Base-by-base conservation (phyloP, 2,888 invertebrate species). In the Drosophila pegasa region DNA sequence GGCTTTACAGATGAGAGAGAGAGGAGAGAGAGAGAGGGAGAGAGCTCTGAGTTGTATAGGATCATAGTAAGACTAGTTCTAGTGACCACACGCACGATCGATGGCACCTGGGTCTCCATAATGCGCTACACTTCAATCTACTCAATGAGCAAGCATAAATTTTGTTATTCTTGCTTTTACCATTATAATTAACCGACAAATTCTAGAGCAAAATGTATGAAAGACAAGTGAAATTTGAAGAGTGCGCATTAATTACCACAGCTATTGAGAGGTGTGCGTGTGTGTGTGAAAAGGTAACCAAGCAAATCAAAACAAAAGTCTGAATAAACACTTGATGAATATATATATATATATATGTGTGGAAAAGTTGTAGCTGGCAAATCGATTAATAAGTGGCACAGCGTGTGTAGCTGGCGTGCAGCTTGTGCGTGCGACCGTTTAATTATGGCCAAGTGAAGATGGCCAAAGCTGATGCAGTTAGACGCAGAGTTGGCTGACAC, bases 351-450 rank as follows among this genome's bases (percentile, higher is more conserved):
- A 35, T 35, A 35, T 35, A 35, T 35, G 5, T 18, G 31, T 20
- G 47, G 18, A 48, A 45, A 64, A 63, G 38, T 69, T 35, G 62
- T 54, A 40, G 25, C 68, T 69, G 55, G 50, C 76, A 84, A 88
- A 84, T 88, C 76, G 87, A 78, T 87, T 84, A 73, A 72, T 72
- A 88, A 82, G 75, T 88, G 87, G 86, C 88, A 82, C 89, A 85
- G 47, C 67, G 55, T 62, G 65, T 75, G 61, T 57, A n/a, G 25
- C 38, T 60, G 40, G 40, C 38, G 52, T 47, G 47, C 61, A 52
- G 52, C 22, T 50, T 16, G 33, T 70, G 68, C 63, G 67, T 57
- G 61, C 62, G 71, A 85, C 75, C 89, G 74, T 56, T 82, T 85
- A 85, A 89, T 87, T 79, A 82, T 80, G 83, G 50, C 75, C 69